Percentiles rank a stretch among this genome's conserved stretches.
Conservation (phyloP, 2,113 vertebrate species). For the Xiphophorus maculatus region DNA sequence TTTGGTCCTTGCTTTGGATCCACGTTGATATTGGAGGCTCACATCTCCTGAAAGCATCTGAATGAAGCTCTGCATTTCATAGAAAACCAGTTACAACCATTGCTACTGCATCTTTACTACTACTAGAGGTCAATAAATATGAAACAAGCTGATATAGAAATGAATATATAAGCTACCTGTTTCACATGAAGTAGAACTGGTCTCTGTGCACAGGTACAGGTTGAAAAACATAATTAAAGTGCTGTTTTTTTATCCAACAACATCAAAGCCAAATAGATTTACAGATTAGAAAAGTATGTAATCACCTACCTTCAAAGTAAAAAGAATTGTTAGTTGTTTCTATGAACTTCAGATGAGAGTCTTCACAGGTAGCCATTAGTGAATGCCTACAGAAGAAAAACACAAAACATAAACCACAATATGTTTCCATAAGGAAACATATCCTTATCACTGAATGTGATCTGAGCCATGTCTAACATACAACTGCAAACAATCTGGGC, state of each 20-base stretch:
- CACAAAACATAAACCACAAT: neutral
- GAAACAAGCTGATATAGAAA: neutral
- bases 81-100: neutral
- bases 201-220: neutral
- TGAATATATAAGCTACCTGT: conserved; percentile 14
- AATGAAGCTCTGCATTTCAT: neutral
- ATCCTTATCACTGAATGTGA: too few species aligned
- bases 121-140: neutral
- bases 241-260: too few species aligned
- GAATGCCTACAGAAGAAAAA: neutral
- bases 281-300: neutral
- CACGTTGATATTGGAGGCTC: too few species aligned
- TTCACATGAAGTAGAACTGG: too few species aligned
- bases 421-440: too few species aligned
- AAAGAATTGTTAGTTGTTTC: neutral
- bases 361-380: conserved; percentile 17
- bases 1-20: conserved; percentile 4
- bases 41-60: fast-evolving
- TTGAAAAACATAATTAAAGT: neutral
- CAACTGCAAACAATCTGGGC: too few species aligned
- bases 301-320: conserved; percentile 47
- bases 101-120: neutral
- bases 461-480: too few species aligned
- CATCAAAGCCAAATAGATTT: too few species aligned
- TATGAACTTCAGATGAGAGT: fast-evolving